phyloP scores from a whole-genome alignment of 1,140 invertebrate genomes.

The Drosophila simulans region DNA sequence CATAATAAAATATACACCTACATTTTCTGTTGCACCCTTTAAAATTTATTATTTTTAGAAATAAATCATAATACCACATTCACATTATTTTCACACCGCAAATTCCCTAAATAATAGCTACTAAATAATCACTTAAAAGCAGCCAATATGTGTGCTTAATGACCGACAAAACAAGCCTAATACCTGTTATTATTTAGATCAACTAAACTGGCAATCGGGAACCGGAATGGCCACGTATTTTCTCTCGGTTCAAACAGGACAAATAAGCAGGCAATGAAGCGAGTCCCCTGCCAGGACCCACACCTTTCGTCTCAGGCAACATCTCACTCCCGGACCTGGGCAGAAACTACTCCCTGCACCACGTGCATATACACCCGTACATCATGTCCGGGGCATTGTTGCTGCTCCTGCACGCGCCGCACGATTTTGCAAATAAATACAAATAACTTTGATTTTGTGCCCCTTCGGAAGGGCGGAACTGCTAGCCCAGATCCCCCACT shows the following conservation, averaged over 20 bases:
- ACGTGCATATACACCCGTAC: constrained; percentile 16
- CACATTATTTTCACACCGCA: not conserved
- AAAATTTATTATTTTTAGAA: too few species aligned
- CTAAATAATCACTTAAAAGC: not conserved
- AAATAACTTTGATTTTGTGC: constrained; percentile 80
- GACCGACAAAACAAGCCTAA: not conserved
- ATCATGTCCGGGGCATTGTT: constrained; percentile 65
- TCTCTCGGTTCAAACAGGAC: constrained; percentile 17
- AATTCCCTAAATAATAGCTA: not conserved
- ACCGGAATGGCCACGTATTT: not conserved
- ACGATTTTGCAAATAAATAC: constrained; percentile 82
- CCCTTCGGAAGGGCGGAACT: constrained; percentile 29
- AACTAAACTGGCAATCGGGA: not conserved
- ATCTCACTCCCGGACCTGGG: constrained; percentile 27
- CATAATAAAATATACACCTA: too few species aligned
- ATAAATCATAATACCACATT: too few species aligned
- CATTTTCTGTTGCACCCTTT: too few species aligned
- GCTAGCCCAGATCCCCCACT: too few species aligned
- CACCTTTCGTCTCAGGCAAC: constrained; percentile 17
- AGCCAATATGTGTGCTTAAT: too few species aligned
- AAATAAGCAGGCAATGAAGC: constrained; percentile 75
- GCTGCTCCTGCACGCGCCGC: constrained; percentile 65
- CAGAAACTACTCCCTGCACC: constrained; percentile 7
- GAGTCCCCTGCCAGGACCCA: constrained; percentile 18
- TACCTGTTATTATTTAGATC: not conserved